phyloP scores from a whole-genome alignment of 2,888 invertebrate species.

The Hyposoter dolosus region DNA sequence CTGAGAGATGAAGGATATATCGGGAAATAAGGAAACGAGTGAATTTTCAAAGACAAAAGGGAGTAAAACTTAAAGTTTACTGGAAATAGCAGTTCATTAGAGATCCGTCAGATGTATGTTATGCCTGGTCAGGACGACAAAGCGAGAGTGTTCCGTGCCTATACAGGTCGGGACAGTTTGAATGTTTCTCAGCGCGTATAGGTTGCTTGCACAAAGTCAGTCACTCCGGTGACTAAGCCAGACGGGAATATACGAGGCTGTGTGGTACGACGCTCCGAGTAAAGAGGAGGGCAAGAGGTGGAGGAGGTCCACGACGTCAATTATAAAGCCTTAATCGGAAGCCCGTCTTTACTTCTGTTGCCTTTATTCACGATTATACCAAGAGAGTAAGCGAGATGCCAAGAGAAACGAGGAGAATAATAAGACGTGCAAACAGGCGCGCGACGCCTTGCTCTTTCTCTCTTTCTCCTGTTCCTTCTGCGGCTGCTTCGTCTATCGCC shows the following conservation, averaged over 20 bases:
- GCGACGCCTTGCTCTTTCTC: slow-evolving; percentile 60
- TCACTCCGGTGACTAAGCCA: slow-evolving; percentile 81
- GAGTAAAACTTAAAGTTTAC: slow-evolving; percentile 10
- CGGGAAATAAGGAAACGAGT: neutral
- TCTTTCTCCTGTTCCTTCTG: slow-evolving; percentile 33
- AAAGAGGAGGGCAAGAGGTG: slow-evolving; percentile 60
- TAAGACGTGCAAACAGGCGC: slow-evolving; percentile 65
- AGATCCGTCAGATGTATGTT: slow-evolving; percentile 27
- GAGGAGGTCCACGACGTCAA: slow-evolving; percentile 81
- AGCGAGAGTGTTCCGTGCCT: slow-evolving; percentile 65
- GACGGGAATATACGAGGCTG: slow-evolving; percentile 64
- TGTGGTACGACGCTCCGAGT: slow-evolving; percentile 36
- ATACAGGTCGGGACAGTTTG: slow-evolving; percentile 67
- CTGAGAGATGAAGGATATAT: neutral
- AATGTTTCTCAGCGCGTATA: slow-evolving; percentile 55
- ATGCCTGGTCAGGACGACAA: slow-evolving; percentile 51
- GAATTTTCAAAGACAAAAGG: neutral
- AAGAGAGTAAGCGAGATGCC: slow-evolving; percentile 55
- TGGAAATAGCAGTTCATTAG: slow-evolving; percentile 29
- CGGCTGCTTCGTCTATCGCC: slow-evolving; percentile 31
- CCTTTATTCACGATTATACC: slow-evolving; percentile 72
- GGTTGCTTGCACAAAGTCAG: slow-evolving; percentile 70
- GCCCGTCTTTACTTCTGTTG: slow-evolving; percentile 84
- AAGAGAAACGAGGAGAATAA: slow-evolving; percentile 55
- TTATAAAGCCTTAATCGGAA: slow-evolving; percentile 84